A percentile compares a stretch with the other conserved stretches of the same genome.
These are phyloP conservation scores for Lasioglossum lativentre DNA, from an alignment of 2,888 invertebrate species.

Conservation along the genomic window DNA sequence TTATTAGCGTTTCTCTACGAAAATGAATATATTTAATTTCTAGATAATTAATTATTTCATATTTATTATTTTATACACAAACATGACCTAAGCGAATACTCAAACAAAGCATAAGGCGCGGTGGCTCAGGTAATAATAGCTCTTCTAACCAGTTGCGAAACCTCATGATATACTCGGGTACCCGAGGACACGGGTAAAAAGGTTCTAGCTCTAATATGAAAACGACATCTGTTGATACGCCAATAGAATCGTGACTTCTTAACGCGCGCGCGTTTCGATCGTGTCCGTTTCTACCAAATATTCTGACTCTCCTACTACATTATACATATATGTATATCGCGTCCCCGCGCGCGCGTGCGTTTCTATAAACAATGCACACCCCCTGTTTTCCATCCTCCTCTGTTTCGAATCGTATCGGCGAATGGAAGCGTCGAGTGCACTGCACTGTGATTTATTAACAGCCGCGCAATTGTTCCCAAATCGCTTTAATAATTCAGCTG, in stretches of 20 bases:
- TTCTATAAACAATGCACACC: constrained; percentile 54
- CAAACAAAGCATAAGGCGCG: too few relatives aligned
- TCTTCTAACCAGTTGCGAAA: too few relatives aligned
- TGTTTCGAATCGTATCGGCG: constrained; percentile 53
- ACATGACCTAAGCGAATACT: too few relatives aligned
- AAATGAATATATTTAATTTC: too few relatives aligned
- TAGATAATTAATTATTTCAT: too few relatives aligned
- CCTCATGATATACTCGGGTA: too few relatives aligned
- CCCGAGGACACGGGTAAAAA: too few relatives aligned
- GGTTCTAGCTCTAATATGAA: too few relatives aligned
- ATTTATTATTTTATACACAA: too few relatives aligned
- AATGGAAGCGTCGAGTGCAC: constrained; percentile 63
- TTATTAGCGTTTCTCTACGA: too few relatives aligned
- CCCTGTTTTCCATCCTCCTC: constrained; percentile 37
- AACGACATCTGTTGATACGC: neutral
- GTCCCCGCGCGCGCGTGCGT: constrained; percentile 20
- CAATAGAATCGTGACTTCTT: constrained; percentile 36
- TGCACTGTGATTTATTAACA: constrained; percentile 82
- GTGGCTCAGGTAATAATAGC: too few relatives aligned
- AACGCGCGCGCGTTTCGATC: constrained; percentile 43
- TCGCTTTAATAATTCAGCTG: constrained; percentile 82
- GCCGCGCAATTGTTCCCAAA: constrained; percentile 79
- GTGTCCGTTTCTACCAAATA: constrained; percentile 39
- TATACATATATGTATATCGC: neutral
- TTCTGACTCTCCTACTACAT: constrained; percentile 29